Conservation (phyloP, 2,888 invertebrate genomes). For the Aricia artaxerxes region DNA sequence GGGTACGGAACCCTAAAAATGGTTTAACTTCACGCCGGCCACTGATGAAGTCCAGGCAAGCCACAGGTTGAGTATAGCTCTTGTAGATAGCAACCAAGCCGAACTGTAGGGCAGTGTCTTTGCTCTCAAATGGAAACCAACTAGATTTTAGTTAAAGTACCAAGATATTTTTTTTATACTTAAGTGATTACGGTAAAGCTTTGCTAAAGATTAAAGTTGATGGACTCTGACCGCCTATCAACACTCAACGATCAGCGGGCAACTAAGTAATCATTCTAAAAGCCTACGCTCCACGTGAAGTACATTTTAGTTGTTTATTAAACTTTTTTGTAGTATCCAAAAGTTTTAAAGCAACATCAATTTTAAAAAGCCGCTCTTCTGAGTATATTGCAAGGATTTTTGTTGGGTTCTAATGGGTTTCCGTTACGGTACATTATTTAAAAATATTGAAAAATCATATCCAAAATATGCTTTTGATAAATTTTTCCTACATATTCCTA, state of each 20-base stretch:
- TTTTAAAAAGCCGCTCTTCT: background rate
- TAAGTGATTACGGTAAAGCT: background rate
- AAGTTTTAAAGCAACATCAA: background rate
- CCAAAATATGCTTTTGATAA: background rate
- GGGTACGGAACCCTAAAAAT: too few species aligned
- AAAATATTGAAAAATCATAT: background rate
- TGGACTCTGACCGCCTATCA: background rate
- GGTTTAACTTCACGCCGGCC: too few species aligned
- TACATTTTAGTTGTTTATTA: slow-evolving; percentile 5
- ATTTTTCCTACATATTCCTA: too few species aligned
- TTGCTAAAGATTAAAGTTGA: background rate
- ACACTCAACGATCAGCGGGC: background rate
- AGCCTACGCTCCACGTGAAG: background rate
- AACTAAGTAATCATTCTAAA: slow-evolving; percentile 11
- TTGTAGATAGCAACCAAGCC: background rate
- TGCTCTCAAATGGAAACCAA: background rate
- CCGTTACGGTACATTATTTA: background rate
- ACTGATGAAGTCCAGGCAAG: too few species aligned
- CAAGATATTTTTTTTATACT: background rate
- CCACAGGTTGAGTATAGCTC: too few species aligned
- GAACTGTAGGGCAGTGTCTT: background rate
- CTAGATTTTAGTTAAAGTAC: background rate
- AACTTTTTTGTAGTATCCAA: background rate
- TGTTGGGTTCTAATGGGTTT: background rate
- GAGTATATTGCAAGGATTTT: background rate